Percentiles rank a stretch among this genome's conserved stretches.
These are phyloP conservation scores for Electrophaes corylata DNA, from an alignment of 2,888 invertebrate genomes.

Conservation along the genomic window DNA sequence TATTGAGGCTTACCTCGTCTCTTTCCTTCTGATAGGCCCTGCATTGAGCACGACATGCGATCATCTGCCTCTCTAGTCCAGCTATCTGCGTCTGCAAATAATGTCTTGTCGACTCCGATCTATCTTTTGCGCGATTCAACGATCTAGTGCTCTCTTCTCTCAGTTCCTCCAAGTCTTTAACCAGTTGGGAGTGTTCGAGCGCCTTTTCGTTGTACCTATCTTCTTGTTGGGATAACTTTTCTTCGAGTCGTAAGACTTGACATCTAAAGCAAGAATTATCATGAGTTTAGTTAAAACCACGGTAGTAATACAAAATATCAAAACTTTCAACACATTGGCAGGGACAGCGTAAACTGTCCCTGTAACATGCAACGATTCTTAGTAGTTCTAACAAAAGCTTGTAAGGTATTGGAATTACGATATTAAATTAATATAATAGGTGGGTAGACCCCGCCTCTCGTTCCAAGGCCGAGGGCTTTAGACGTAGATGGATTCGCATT, in stretches of 20 bases:
- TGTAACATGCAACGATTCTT: too few relatives aligned
- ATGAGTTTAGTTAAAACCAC: background rate
- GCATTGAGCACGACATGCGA: slow-evolving; percentile 69
- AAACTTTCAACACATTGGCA: too few relatives aligned
- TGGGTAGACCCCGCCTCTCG: too few relatives aligned
- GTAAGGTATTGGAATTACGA: too few relatives aligned
- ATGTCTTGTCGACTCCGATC: slow-evolving; percentile 64
- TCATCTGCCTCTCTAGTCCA: slow-evolving; percentile 69
- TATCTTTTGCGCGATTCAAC: slow-evolving; percentile 58
- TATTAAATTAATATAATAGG: too few relatives aligned
- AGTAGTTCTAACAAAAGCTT: too few relatives aligned
- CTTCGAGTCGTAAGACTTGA: slow-evolving; percentile 58
- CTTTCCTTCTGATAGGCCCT: slow-evolving; percentile 70
- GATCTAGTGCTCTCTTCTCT: slow-evolving; percentile 57
- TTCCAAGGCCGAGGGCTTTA: too few relatives aligned
- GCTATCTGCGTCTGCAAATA: slow-evolving; percentile 69
- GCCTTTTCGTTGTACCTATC: slow-evolving; percentile 59
- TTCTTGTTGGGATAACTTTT: slow-evolving; percentile 62
- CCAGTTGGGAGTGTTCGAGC: slow-evolving; percentile 53
- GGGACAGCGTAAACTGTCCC: too few relatives aligned
- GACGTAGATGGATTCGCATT: too few relatives aligned
- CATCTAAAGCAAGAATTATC: slow-evolving; percentile 46
- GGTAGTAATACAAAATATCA: background rate
- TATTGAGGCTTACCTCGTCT: slow-evolving; percentile 58
- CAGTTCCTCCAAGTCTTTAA: slow-evolving; percentile 63